Conservation (phyloP, 2,113 vertebrate genomes). For the Clarias macrocephalus region DNA sequence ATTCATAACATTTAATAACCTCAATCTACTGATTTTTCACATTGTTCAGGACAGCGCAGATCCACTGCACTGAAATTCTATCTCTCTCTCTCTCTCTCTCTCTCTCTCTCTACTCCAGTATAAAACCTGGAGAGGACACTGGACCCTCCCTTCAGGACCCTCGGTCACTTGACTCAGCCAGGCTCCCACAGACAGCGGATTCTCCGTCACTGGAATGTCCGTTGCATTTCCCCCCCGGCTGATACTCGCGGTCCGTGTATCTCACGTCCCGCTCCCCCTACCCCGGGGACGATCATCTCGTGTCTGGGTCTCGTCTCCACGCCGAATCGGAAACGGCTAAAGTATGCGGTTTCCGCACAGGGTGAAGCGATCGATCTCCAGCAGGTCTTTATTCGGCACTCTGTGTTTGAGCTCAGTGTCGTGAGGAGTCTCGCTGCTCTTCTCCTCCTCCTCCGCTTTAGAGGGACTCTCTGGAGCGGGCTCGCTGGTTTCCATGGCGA, state of each 20-base stretch:
- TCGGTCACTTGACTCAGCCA: neutral
- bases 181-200: slow-evolving; percentile 2
- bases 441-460: slow-evolving; percentile 82
- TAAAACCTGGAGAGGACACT: neutral
- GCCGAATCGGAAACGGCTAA: neutral
- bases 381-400: slow-evolving; percentile 86
- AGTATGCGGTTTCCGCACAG: slow-evolving; percentile 92
- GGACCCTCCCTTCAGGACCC: neutral
- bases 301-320: slow-evolving; percentile 14
- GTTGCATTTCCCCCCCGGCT: neutral
- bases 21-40: neutral
- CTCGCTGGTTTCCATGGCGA: slow-evolving; percentile 53
- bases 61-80: neutral
- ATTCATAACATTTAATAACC: neutral
- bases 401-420: slow-evolving; percentile 80
- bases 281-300: neutral
- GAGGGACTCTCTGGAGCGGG: slow-evolving; percentile 66
- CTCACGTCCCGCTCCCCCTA: too few species aligned
- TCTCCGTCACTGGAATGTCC: slow-evolving; percentile 21
- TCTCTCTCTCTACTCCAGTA: neutral
- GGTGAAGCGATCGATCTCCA: slow-evolving; percentile 97
- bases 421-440: slow-evolving; percentile 61
- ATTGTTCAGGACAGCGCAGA: neutral
- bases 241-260: neutral
- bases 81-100: neutral